These are phyloP conservation scores for Leucophenga maculata DNA, from an alignment of 2,888 invertebrate genomes.

Conservation along the genomic window DNA sequence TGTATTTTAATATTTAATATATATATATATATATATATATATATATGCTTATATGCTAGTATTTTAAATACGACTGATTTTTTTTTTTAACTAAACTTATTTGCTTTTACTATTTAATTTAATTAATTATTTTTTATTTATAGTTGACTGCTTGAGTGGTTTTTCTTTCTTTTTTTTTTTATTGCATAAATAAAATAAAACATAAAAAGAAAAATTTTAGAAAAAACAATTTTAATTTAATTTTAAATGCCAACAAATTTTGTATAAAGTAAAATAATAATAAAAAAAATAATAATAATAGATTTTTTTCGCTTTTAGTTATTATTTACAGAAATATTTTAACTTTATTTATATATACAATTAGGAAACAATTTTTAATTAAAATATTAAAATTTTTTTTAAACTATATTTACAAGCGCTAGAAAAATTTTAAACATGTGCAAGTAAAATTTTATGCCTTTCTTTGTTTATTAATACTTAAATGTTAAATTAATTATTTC, in stretches of 20 bases:
- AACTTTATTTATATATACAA: slow-evolving; percentile 49
- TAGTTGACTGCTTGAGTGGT: slow-evolving; percentile 42
- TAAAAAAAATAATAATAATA: too few relatives aligned
- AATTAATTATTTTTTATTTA: slow-evolving; percentile 17
- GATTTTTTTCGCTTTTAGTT: slow-evolving; percentile 1
- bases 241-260: slow-evolving; percentile 20
- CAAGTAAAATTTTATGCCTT: background rate
- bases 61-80: slow-evolving; percentile 49
- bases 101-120: slow-evolving; percentile 3
- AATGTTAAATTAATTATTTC: background rate
- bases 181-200: slow-evolving; percentile 29
- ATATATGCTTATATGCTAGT: slow-evolving; percentile 45
- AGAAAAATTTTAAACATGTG: background rate
- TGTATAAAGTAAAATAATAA: too few relatives aligned
- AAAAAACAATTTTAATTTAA: slow-evolving; percentile 44
- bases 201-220: slow-evolving; percentile 40
- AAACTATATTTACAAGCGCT: slow-evolving; percentile 21
- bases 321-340: background rate
- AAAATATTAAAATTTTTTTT: slow-evolving; percentile 5
- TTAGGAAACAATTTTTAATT: slow-evolving; percentile 57
- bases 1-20: slow-evolving; percentile 54
- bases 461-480: slow-evolving; percentile 7
- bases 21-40: slow-evolving; percentile 37
- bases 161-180: slow-evolving; percentile 32
- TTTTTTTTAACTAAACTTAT: slow-evolving; percentile 11